Evolutionary conservation across 2,113 vertebrate species (phyloP), one percentile per base, ranked within the genome.

Genomic region (Ceyx melanurus): DNA sequence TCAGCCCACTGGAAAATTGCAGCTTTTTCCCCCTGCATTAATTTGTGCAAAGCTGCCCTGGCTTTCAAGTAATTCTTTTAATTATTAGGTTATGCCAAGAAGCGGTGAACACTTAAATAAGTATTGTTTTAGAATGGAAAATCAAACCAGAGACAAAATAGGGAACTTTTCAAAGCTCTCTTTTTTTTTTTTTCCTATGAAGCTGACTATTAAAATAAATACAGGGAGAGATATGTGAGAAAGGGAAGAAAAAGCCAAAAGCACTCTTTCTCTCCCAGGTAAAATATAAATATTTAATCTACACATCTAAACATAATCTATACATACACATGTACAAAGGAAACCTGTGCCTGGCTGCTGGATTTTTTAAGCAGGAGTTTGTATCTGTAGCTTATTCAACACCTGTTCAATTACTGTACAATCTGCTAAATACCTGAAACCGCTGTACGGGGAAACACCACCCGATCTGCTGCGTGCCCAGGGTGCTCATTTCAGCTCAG

Each of bases 271-370:
- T 75, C 45, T 61, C 75, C 7, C 1, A 2, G 33, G 37, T 60
- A 73, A 79, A 91, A 91, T 61, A 87, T 65, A 82, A 94, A 95
- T 92, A 95, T 89, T 94, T 87, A 82, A 91, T 94, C 79, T 80
- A 17, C 46, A 35, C 71, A 77, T 91, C 94, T 73, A 66, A 95
- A 45, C 76, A 66, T 73, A 60, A 88, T 72, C 72, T 72, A 61
- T 71, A 81, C n/a, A 31, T 58, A 23, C 3, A 72, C 10, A 2
- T 1, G 1, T 58, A 84, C 58, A 87, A 66, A 57, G 58, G 43
- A 78, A 83, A 79, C 37, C 74, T 13, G 42, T 61, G 77, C 83
- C 81, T 91, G 21, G 0, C 31, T 53, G 26, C 71, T 71, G 72
- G 50, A 19, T 79, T 31, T 29, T 33, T 42, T 13, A 48, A 86